Evolutionary conservation across 2,797 vertebrate species (phyloP), one percentile per base, ranked within the genome.

Genomic region (Gallinago solitaria): DNA sequence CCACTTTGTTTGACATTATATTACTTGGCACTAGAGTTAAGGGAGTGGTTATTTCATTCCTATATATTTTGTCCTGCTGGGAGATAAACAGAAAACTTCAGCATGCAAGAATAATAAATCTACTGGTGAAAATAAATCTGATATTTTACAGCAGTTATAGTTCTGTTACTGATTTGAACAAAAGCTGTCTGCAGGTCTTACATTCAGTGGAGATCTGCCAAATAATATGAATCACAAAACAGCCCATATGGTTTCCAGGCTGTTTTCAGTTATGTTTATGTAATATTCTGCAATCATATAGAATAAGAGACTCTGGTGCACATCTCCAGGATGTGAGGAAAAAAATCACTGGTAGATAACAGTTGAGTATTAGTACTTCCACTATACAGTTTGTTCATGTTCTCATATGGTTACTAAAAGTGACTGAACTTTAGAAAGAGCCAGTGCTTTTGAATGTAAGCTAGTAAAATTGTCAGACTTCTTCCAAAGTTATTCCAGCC

Each of bases 121-220:
- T 35, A 71, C 47, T 85, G 59, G 64, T 91, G 69, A 96, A 94
- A 96, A 94, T 53, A 86, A 70, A 74, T 30, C 61, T 78, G 69
- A 48, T 60, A 16, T 47, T 95, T 90, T 76, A 65, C 75, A 78
- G 30, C 47, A 91, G 60, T 92, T 90, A 64, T 16, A 93, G 57
- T 48, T 94, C 83, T 91, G 57, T 86, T 86, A 69, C 69, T 93
- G 74, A 30, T 96, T 85, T 93, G 76, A 93, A 94, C 47, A 95
- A 85, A 95, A 90, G 70, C 65, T 93, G 54, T 90, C 91, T 96
- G 70, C 83, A 78, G 69, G 67, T 93, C n/a, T 91, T 94, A 84
- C 33, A 86, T 39, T 7, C 83, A 89, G 11, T 91, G 77, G 83
- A 91, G 27, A 61, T 68, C 24, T 41, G 78, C 59, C 92, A 96